Evolutionary conservation across 2,888 invertebrate species (phyloP).

Genomic region (Beris chalybata): DNA sequence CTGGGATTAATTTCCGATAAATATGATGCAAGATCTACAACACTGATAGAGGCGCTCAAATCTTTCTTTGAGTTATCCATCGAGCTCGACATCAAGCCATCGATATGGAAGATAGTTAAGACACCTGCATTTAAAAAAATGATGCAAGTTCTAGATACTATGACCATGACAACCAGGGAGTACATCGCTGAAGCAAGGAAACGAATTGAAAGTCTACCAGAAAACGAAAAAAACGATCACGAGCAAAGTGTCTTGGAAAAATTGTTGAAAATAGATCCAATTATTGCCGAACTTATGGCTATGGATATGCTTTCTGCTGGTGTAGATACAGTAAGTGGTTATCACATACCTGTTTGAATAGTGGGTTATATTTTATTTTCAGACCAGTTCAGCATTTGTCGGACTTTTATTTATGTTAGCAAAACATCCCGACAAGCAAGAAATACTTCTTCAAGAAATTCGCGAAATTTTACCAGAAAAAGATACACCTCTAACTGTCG

Average conservation of each 20-base stretch:
- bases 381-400: constrained; percentile 55
- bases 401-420: constrained; percentile 62
- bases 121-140: constrained; percentile 22
- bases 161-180: constrained; percentile 37
- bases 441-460: constrained; percentile 57
- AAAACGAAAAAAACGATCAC: constrained; percentile 53
- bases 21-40: constrained; percentile 42
- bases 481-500: constrained; percentile 37
- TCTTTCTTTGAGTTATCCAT: constrained; percentile 26
- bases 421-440: constrained; percentile 59
- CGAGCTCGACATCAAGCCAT: constrained; percentile 49
- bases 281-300: constrained; percentile 64
- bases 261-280: constrained; percentile 61
- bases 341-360: not conserved
- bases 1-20: constrained; percentile 33
- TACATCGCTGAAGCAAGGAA: constrained; percentile 47
- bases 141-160: constrained; percentile 17
- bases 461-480: constrained; percentile 47
- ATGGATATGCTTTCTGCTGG: constrained; percentile 68
- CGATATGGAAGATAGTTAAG: constrained; percentile 48
- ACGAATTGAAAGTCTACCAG: constrained; percentile 44
- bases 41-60: constrained; percentile 40
- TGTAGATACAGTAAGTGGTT: constrained; percentile 64
- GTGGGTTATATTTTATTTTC: not conserved
- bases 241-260: constrained; percentile 61